Evolutionary conservation across 1,140 invertebrate species (phyloP), one percentile per base, ranked within the genome.

Genomic region (Tetraneura akinire): DNA sequence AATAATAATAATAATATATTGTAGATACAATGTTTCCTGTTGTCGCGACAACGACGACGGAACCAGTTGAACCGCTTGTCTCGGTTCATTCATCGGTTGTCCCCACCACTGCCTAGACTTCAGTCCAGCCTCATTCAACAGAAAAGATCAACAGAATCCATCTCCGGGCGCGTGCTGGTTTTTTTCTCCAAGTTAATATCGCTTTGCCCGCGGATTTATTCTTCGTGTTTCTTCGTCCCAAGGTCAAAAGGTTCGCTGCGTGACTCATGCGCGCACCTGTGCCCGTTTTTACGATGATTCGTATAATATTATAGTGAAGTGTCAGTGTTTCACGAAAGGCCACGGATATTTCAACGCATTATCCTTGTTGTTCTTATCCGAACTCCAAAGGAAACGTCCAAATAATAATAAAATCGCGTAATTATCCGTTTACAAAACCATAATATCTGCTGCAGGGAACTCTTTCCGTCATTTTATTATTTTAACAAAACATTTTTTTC

Each of bases 51-150:
- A 47, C 37, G 32, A 10, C 5, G 10, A n/a, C 32, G 62, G 18
- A 66, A 66, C 62, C 62, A 45, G 62, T 66, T 21, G 62, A 18
- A 66, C 62, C 62, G 62, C 62, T 66, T 21, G 32, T 66, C 29
- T 26, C 62, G 62, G 32, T 66, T 66, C 62, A 66, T 66, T 66
- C 62, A 66, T 66, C 62, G 62, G 29, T 32, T 37, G 32, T 64
- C 32, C 32, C 62, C 62, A 21, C 32, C 62, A 10, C 62, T 32
- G 62, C n/a, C 62, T 18, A 4, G 32, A 8, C 32, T 4, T 8
- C 32, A 37, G 32, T 14, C 45, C 10, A 18, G 32, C 62, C 62
- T 21, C 32, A 42, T 66, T 45, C 62, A 42, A 45, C 3, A 21
- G 18, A 6, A 37, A 11, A 26, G 16, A 9, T 10, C 45, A 18